Conservation (phyloP, 2,797 vertebrate genomes). For the Ptychadena robeensis region DNA sequence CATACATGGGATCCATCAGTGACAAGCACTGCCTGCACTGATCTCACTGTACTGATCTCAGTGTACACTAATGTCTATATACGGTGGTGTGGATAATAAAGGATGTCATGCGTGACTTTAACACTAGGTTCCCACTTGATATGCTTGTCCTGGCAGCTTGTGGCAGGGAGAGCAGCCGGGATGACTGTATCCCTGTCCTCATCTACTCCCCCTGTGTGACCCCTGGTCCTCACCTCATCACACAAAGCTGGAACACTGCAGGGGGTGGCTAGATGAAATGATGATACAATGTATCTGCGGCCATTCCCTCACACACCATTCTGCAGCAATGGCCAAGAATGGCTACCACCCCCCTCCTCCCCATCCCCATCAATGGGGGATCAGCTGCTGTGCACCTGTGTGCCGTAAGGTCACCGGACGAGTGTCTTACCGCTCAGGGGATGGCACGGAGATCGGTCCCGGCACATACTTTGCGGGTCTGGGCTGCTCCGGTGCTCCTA, state of each 20-base stretch:
- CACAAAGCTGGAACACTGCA: too few species aligned
- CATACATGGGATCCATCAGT: background rate
- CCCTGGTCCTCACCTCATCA: background rate
- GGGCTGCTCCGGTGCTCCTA: constrained; percentile 63
- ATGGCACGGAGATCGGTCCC: constrained; percentile 62
- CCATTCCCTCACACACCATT: background rate
- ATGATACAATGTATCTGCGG: background rate
- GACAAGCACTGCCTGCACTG: background rate
- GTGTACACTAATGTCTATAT: constrained; percentile 48
- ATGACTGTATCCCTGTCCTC: constrained; percentile 44
- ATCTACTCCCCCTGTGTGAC: constrained; percentile 27
- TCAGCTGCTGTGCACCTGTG: constrained; percentile 72
- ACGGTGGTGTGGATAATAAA: constrained; percentile 43
- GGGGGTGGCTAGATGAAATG: background rate
- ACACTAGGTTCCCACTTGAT: constrained; percentile 35
- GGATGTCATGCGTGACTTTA: constrained; percentile 28
- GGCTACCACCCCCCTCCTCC: constrained; percentile 48
- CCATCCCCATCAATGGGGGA: constrained; percentile 10
- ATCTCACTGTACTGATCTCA: background rate
- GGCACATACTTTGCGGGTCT: constrained; percentile 69
- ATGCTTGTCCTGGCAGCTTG: background rate
- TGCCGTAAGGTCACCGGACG: constrained; percentile 76
- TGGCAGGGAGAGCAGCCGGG: too few species aligned
- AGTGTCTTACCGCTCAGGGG: constrained; percentile 68
- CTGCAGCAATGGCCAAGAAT: constrained; percentile 34